Base-by-base conservation (phyloP, 2,113 vertebrate genomes). In the Pygoscelis antarcticus region DNA sequence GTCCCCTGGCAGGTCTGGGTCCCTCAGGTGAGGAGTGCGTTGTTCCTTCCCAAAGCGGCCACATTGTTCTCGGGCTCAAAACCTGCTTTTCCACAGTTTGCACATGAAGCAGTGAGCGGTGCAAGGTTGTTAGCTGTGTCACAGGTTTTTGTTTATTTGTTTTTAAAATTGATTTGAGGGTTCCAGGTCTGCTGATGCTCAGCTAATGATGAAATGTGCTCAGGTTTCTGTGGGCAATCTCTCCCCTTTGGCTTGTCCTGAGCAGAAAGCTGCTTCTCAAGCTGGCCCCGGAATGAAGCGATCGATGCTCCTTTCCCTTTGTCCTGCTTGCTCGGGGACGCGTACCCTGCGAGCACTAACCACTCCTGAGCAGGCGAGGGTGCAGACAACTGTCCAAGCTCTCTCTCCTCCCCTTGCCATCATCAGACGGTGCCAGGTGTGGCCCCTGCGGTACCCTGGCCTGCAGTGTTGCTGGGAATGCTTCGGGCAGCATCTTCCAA, bases 251-350 rank as follows among this genome's bases (percentile, higher is more conserved):
- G 13, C 44, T 69, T 61, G 36, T 61, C 55, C 22, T 65, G 69
- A 66, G 30, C 2, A 3, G 55, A 62, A 90, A 54, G 40, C 21
- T 79, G 52, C 70, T 93, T 70, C 22, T 68, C 23, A 49, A 40
- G 30, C 46, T 78, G 51, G 9, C 10, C 10, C 11, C 0, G 1
- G 34, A 30, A 62, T 0, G 10, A 78, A 75, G 36, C 4, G 44
- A 13, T 60, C 4, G 2, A 42, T 85, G 16, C n/a, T 88, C 16
- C 11, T 70, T 87, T 61, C 34, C 23, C 32, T 84, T 70, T 2
- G 0, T 62, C 30, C 18, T 2, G 3, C 10, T n/a, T 61, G 34
- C 34, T 57, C 1, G 2, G 36, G 18, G 34, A 57, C 0, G 0
- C 80, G 38, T 9, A 42, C 9, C 16, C 71, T 36, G 34, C 2